phyloP scores from a whole-genome alignment of 2,113 vertebrate genomes.

The Cepphus grylle region DNA sequence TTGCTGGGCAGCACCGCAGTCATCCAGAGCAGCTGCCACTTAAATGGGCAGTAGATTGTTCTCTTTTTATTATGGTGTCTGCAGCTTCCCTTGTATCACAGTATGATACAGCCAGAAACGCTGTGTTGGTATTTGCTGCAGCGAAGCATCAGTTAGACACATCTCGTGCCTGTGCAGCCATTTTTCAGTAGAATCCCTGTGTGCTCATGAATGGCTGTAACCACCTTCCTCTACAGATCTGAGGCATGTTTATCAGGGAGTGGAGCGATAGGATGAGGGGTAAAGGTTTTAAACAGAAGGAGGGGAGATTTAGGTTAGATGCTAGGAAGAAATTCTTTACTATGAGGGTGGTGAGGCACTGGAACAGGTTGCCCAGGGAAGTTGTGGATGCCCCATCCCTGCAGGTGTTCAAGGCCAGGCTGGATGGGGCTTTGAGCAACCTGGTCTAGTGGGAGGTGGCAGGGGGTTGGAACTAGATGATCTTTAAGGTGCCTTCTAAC shows the following conservation, averaged over 20 bases:
- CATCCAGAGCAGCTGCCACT: slow-evolving; percentile 35
- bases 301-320: no score
- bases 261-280: no score
- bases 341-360: no score
- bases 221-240: not conserved
- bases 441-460: no score
- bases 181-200: not conserved
- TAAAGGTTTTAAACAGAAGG: no score
- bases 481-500: no score
- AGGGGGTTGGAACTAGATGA: no score
- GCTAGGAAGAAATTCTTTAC: no score
- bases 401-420: no score
- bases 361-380: no score
- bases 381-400: no score
- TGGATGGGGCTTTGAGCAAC: no score
- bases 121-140: not conserved
- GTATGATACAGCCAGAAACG: not conserved
- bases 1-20: slow-evolving; percentile 40
- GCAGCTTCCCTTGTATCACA: not conserved
- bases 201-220: not conserved
- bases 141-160: not conserved
- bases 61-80: slow-evolving; percentile 30
- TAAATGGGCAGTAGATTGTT: not conserved
- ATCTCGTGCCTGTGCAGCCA: not conserved
- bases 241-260: not conserved